Conservation (phyloP, 1,140 invertebrate genomes). For the Plutomurus gul region DNA sequence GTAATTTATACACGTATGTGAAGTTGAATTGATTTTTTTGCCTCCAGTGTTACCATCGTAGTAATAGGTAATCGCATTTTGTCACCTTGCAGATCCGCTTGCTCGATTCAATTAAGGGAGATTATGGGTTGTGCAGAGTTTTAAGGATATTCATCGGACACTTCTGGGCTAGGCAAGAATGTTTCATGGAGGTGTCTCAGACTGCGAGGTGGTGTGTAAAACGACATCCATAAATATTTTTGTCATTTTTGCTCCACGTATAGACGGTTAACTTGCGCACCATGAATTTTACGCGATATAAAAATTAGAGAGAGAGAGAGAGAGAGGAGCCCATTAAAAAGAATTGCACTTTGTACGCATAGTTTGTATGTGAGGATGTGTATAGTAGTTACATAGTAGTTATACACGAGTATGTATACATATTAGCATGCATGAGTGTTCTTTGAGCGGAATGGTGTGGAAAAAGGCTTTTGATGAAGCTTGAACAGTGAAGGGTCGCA, state of each 20-base stretch:
- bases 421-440: constrained; percentile 3
- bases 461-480: constrained; percentile 14
- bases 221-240: background rate
- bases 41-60: too few relatives aligned
- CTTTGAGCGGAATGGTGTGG: constrained; percentile 4
- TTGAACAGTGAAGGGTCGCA: constrained; percentile 3
- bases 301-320: constrained; percentile 20
- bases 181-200: too few relatives aligned
- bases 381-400: background rate
- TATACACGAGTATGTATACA: background rate
- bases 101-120: too few relatives aligned
- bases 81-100: too few relatives aligned
- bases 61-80: too few relatives aligned
- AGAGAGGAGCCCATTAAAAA: constrained; percentile 12
- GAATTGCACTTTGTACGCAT: background rate
- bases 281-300: constrained; percentile 22
- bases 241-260: background rate
- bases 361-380: background rate
- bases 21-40: too few relatives aligned
- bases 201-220: too few relatives aligned
- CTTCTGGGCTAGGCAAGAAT: too few relatives aligned
- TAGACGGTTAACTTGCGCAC: background rate
- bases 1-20: too few relatives aligned
- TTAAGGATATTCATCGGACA: too few relatives aligned
- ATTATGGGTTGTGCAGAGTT: too few relatives aligned